Evolutionary conservation across 2,797 vertebrate species (phyloP), one percentile per base, ranked within the genome.

Genomic region (Sebastes cheni): DNA sequence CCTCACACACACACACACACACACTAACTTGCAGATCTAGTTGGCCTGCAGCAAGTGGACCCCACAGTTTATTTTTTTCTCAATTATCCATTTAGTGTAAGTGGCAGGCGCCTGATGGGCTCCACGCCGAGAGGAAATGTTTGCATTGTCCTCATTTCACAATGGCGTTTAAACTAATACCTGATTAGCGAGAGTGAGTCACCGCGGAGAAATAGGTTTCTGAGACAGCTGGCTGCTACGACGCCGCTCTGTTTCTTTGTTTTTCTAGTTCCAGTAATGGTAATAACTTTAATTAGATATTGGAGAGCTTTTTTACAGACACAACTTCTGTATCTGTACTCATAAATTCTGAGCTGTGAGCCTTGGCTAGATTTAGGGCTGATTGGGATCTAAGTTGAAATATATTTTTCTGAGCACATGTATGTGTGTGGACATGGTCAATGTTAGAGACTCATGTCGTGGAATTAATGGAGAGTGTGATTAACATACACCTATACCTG

Each of bases 11-110:
- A 58, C 69, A 67, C 29, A 29, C 67, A 73, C 84, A 80, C 79
- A 42, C 84, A 39, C 80, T 18, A 4, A 69, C 76, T 66, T 5
- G 13, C 29, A 62, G 79, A 77, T 88, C 86, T 82, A 90, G 87
- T 88, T 92, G 94, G 88, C 92, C 93, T 79, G 2, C 79, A 84
- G 88, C 82, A 22, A 81, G 61, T 81, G 89, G 92, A 93, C 93
- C 91, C 86, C 90, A 55, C 42, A 87, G 93, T 96, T 97, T 96
- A 94, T 96, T 96, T 95, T 96, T 96, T 94, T 95, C 90, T 93
- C 94, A 96, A 95, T 97, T 96, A 93, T 95, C 95, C 92, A 94
- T 94, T 92, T 88, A 95, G 93, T 67, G 82, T 94, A 95, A 96
- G 94, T 94, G 94, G 91, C 95, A 93, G 92, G 83, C 78, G 58